Evolutionary conservation across 1,140 invertebrate species (phyloP), one percentile per base, ranked within the genome.

Genomic region (Hycleus phaleratus): DNA sequence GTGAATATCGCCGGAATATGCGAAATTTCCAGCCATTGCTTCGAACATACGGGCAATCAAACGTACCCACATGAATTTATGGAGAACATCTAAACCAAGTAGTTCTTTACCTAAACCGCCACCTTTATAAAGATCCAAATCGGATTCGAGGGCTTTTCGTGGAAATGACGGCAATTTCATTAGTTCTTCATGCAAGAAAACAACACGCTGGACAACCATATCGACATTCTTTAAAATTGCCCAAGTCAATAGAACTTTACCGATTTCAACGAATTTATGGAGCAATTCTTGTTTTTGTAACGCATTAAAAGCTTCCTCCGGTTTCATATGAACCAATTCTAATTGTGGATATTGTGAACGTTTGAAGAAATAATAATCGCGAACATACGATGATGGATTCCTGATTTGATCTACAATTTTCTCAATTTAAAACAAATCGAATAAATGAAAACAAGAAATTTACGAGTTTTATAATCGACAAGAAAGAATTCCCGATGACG

Each of bases 331-430:
- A 10, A 97, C 86, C n/a, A 99, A 76, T 61, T 91, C 89, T 32
- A 99, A 77, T 75, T 99, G 95, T 0, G 97, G 96, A 75, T 98
- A 98, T 72, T 97, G 95, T 0, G 95, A 96, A 18, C 97, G 82
- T 71, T 98, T 97, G 76, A 99, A 99, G 75, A 98, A 99, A 74
- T 99, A 99, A 73, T 95, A 93, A 71, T 99, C 97, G 47, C 97
- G 78, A 0, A 98, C 95, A 73, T 95, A 98, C 18, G 90, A 88
- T 56, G 90, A 87, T 0, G 93, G 85, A 75, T 96, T 97, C 66
- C 95, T 90, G 62, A 96, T 95, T 82, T 95, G 91, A 78, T 90
- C 93, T 95, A 74, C 26, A 63, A 26, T n/a, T 18, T n/a, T n/a
- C 9, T 46, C 7, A 54, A 2, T 38, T 9, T 46, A 48, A 63